Conservation (phyloP, 2,888 invertebrate genomes). For the Cybosia mesomella region DNA sequence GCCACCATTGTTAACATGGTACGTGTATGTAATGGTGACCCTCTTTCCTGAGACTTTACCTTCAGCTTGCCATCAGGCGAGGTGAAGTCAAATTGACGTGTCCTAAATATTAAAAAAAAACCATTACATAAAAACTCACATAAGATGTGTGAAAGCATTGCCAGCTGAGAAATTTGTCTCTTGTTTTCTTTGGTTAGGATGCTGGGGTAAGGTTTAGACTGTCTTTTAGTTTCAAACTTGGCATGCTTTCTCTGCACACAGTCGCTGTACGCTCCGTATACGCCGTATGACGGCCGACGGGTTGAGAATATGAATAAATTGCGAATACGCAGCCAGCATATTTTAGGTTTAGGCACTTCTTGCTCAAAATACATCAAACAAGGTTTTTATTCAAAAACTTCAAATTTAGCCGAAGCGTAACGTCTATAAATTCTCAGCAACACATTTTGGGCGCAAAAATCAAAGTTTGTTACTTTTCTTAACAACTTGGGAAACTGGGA, state of each 20-base stretch:
- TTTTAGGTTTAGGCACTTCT: not conserved
- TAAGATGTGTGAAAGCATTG: constrained; percentile 16
- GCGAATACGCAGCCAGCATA: not conserved
- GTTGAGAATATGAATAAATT: not conserved
- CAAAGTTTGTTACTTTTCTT: constrained; percentile 43
- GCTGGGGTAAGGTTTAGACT: not conserved
- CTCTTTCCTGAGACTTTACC: no score
- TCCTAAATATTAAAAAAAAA: no score
- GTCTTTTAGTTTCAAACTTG: constrained; percentile 7
- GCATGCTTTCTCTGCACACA: not conserved
- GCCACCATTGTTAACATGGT: no score
- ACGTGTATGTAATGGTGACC: no score
- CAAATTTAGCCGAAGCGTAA: constrained; percentile 19
- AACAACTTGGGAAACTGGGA: constrained; percentile 15
- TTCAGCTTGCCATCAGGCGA: no score
- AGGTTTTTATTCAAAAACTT: constrained; percentile 17
- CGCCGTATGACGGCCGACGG: not conserved
- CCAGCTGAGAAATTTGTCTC: constrained; percentile 18
- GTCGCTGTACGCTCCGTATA: not conserved
- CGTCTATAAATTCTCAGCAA: constrained; percentile 46
- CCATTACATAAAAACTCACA: no score
- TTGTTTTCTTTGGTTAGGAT: constrained; percentile 26
- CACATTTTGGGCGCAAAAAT: constrained; percentile 45
- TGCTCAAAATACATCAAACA: constrained; percentile 21
- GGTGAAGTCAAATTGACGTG: no score